Evolutionary conservation across 2,797 vertebrate species (phyloP).

Genomic region (Helostoma temminkii): DNA sequence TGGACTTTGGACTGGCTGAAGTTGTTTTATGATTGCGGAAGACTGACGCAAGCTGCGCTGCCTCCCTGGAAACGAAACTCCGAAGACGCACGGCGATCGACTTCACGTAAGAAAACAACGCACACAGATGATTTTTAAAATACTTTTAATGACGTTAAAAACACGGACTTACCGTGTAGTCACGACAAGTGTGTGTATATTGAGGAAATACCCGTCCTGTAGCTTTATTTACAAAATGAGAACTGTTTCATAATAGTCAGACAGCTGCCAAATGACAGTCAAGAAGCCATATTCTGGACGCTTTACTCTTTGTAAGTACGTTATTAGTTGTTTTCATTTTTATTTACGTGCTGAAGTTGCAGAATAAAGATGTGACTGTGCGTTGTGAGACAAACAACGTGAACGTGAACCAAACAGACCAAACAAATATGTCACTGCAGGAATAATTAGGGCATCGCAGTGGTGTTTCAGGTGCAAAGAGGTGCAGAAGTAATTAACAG

Average conservation of each 20-base stretch:
- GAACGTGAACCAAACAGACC: background rate
- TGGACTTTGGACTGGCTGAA: conserved; percentile 32
- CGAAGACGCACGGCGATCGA: conserved; percentile 16
- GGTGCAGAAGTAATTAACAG: too few relatives aligned
- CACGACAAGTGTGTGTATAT: background rate
- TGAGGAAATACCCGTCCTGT: background rate
- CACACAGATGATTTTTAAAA: background rate
- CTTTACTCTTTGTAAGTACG: too few relatives aligned
- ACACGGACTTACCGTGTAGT: background rate
- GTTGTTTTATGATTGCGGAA: conserved; percentile 41
- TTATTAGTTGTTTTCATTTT: background rate
- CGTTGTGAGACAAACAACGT: background rate
- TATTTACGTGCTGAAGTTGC: background rate
- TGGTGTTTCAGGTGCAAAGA: background rate
- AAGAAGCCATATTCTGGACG: too few relatives aligned
- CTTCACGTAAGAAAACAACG: conserved; percentile 49
- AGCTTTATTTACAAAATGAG: too few relatives aligned
- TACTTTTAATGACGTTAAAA: background rate
- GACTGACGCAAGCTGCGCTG: background rate
- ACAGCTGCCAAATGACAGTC: too few relatives aligned
- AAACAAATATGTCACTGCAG: background rate
- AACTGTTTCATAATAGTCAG: too few relatives aligned
- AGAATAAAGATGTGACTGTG: background rate
- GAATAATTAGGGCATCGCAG: background rate
- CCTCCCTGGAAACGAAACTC: conserved; percentile 53